Base-by-base conservation (phyloP, 2,113 vertebrate species). In the Charina bottae region DNA sequence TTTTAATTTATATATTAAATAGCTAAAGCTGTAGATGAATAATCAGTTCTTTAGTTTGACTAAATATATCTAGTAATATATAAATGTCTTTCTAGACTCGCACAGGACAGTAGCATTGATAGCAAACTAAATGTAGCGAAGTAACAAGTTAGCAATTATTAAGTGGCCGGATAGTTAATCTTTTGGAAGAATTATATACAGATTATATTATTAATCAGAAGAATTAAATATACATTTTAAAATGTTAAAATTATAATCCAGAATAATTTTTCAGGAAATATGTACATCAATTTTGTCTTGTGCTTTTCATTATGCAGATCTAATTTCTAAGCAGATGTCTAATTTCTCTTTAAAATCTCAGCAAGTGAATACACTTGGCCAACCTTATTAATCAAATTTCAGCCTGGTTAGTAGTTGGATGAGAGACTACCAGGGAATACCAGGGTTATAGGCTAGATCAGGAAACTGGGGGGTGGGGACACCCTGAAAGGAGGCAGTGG, bases 191-290 rank as follows among this genome's bases (percentile, higher is more conserved):
- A 88, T 58, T 42, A 21, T 88, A 46, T 46, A 53, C 56, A 42
- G 26, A 37, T 26, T 49, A 19, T 59, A 23, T 56, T 60, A 21
- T 37, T 88, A 28, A 37, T 90, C 92, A 89, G 91, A 85, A 17
- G 4, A 92, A 42, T 4, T 28, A 37, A 37, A 6, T 46, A 23
- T 9, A 21, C 8, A 53, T 1, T 90, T 0, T 91, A 7, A 21
- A 92, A 92, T 93, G 88, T 23, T 87, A n/a, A 87, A 87, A 87
- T 87, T 56, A 58, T 7, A 33, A 58, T 87, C 15, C 37, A 87
- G 28, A 9, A 4, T 33, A 37, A 49, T 10, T 55, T 33, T n/a
- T 53, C 54, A 28, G 49, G 37, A 42, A 56, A 42, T 58, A 59
- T 59, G 46, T 58, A 26, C 6, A 23, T 90, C 33, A 83, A 46